phyloP scores from a whole-genome alignment of 2,797 vertebrate species.

The Dipus sagitta region DNA sequence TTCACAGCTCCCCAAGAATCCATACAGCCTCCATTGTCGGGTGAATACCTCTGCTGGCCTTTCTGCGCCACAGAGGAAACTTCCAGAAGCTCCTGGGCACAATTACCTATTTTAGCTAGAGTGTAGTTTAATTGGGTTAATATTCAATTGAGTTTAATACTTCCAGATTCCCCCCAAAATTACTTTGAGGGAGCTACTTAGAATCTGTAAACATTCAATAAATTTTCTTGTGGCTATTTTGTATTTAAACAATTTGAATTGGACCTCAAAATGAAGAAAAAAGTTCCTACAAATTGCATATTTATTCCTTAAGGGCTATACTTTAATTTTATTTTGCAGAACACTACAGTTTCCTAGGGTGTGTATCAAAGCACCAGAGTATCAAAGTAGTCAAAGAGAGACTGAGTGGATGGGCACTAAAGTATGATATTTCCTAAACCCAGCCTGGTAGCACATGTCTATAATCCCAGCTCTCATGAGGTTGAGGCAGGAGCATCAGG shows the following conservation, averaged over 20 bases:
- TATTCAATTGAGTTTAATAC: background rate
- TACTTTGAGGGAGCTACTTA: background rate
- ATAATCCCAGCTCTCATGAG: background rate
- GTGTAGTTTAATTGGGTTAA: background rate
- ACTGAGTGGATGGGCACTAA: background rate
- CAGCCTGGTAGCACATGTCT: background rate
- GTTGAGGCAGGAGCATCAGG: background rate
- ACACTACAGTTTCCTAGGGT: background rate
- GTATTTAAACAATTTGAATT: slow-evolving; percentile 39
- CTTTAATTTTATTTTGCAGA: background rate
- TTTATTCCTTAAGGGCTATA: background rate
- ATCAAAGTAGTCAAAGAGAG: background rate
- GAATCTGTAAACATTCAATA: background rate
- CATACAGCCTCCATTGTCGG: rapidly evolving
- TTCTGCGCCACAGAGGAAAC: background rate
- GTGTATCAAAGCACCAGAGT: too few relatives aligned
- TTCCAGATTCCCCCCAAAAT: background rate
- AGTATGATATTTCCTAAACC: background rate
- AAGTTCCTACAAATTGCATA: background rate
- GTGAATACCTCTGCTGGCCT: background rate
- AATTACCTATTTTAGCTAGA: background rate
- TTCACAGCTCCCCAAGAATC: background rate
- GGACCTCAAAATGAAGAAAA: background rate
- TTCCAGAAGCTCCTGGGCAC: background rate
- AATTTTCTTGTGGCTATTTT: background rate